Conservation (phyloP, 2,797 vertebrate species). For the Cossypha caffra region DNA sequence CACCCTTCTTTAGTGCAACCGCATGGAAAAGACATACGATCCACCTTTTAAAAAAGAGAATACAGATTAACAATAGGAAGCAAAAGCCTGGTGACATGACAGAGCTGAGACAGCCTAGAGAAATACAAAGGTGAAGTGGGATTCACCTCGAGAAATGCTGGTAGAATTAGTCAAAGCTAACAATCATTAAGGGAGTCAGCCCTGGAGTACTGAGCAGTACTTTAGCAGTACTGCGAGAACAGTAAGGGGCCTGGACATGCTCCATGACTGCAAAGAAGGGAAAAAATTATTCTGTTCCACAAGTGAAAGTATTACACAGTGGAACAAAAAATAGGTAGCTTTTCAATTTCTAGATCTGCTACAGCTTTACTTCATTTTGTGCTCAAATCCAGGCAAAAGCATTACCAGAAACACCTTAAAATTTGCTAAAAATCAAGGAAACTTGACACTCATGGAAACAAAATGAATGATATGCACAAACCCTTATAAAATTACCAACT, state of each 20-base stretch:
- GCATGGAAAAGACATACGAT: constrained; percentile 98
- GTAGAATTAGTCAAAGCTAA: neutral
- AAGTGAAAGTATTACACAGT: neutral
- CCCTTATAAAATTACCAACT: neutral
- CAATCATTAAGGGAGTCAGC: neutral
- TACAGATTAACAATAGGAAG: constrained; percentile 52
- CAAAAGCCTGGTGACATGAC: neutral
- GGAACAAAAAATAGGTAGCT: neutral
- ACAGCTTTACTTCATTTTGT: neutral
- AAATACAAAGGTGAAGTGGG: neutral
- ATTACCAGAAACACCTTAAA: neutral
- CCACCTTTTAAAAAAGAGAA: constrained; percentile 86
- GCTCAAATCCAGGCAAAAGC: neutral
- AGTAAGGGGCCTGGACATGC: neutral
- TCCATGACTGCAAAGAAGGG: neutral
- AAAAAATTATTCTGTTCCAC: neutral
- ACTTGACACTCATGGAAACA: neutral
- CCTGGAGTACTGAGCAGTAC: neutral
- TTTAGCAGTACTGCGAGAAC: neutral
- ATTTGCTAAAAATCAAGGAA: neutral
- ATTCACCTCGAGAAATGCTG: neutral
- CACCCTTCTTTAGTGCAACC: constrained; percentile 99
- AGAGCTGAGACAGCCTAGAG: neutral
- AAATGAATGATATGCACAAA: neutral
- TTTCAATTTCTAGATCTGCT: neutral